Conservation (phyloP, 1,140 invertebrate genomes). For the Drosophila busckii region DNA sequence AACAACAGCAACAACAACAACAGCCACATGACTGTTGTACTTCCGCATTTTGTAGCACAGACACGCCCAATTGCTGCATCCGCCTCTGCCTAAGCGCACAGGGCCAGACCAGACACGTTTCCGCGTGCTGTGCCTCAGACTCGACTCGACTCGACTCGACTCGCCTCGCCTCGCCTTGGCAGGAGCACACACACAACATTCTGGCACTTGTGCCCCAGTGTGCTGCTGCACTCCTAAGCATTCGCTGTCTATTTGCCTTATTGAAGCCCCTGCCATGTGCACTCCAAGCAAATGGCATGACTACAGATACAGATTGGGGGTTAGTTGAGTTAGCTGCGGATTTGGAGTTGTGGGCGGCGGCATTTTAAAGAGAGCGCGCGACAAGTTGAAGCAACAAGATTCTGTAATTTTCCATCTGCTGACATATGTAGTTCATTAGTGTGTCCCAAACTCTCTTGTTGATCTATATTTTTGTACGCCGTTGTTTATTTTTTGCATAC, state of each 20-base stretch:
- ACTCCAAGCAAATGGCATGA: too few species aligned
- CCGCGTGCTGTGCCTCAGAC: constrained; percentile 30
- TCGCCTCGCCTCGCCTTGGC: too few species aligned
- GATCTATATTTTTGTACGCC: neutral
- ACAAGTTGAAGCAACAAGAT: constrained; percentile 46
- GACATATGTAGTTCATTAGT: constrained; percentile 75
- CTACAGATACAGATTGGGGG: neutral
- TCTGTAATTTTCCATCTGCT: constrained; percentile 71
- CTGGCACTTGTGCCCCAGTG: constrained; percentile 50
- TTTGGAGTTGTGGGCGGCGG: constrained; percentile 1
- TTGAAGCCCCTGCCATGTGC: constrained; percentile 32
- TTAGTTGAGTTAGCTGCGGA: too few species aligned
- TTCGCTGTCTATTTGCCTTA: constrained; percentile 39
- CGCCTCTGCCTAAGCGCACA: neutral
- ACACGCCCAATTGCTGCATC: neutral
- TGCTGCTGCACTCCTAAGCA: neutral
- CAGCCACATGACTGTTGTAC: constrained; percentile 25
- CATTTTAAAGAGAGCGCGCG: constrained; percentile 38
- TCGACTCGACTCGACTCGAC: too few species aligned
- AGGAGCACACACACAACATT: too few species aligned
- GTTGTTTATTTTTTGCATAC: constrained; percentile 48
- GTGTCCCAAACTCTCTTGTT: neutral
- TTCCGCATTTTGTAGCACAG: constrained; percentile 39
- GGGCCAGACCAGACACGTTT: constrained; percentile 33
- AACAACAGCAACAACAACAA: constrained; percentile 1